Base-by-base conservation (phyloP, 2,113 vertebrate species). In the Colossoma macropomum region DNA sequence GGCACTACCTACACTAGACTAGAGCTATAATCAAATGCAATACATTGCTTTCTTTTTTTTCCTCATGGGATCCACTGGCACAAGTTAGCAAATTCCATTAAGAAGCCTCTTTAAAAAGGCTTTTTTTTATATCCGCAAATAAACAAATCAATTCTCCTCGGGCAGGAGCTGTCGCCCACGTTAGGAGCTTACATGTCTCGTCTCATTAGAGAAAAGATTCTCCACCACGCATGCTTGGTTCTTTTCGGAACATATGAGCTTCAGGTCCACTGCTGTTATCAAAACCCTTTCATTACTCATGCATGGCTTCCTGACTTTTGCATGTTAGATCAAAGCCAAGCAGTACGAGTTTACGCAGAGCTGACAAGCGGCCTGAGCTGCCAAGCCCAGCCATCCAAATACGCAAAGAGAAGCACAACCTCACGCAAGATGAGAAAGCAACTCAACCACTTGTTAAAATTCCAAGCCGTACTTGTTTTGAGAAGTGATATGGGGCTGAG, bases 121-220 rank as follows among this genome's bases (percentile, higher is more conserved):
- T 69, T 82, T 77, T 77, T 32, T 72, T 81, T 56, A 54, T 25
- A 52, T 65, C 56, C 27, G 41, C 63, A 27, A 62, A 62, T 54
- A 79, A 65, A 79, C 82, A n/a, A 48, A 52, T 66, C 56, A 73
- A 54, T 30, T 76, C 70, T 76, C 80, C 50, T 76, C 73, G 50
- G 66, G 82, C 66, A 59, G 48, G 7, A 21, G 38, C 66, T 27
- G 48, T 27, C 59, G 59, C 28, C 30, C 56, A 41, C 72, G 45
- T 54, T 11, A 41, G 30, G 28, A 34, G 32, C 32, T 34, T 19
- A 3, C 19, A 11, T 45, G 38, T 71, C 68, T 45, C 21, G 11
- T 45, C 68, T 71, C 34, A 45, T 71, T 38, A 71, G 21, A 71
- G 34, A 10, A 71, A 5, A n/a, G 28, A 38, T 23, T 34, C 21